Percentiles rank a stretch among this genome's conserved stretches.
Evolutionary conservation across 2,113 vertebrate genomes (phyloP).

Genomic region (Alosa alosa): DNA sequence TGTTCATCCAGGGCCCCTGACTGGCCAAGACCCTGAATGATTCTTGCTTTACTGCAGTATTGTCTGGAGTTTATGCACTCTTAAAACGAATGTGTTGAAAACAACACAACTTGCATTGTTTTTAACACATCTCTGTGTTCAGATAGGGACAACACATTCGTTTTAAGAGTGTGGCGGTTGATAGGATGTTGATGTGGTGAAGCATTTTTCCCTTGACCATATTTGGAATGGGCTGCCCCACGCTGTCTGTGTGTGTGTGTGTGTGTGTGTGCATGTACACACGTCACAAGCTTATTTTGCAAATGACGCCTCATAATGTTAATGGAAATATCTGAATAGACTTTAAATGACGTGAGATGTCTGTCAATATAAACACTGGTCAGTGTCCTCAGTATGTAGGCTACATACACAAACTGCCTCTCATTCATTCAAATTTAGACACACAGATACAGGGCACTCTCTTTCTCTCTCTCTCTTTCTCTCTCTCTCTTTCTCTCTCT

Average conservation of each 20-base stretch:
- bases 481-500: neutral
- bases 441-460: neutral
- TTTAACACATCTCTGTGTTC: too few species aligned
- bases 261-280: neutral
- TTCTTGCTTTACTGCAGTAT: too few species aligned
- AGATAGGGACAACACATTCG: too few species aligned
- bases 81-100: too few species aligned
- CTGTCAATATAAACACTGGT: neutral
- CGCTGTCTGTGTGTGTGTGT: neutral
- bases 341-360: neutral
- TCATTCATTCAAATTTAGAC: neutral
- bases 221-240: too few species aligned
- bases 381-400: neutral
- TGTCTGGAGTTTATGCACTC: too few species aligned
- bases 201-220: too few species aligned
- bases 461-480: neutral
- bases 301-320: neutral
- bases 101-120: too few species aligned
- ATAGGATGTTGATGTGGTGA: too few species aligned
- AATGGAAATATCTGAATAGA: neutral
- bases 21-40: too few species aligned
- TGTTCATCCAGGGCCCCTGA: too few species aligned
- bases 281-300: neutral
- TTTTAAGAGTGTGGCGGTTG: too few species aligned
- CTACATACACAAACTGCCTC: neutral